Base-by-base conservation (phyloP, 2,113 vertebrate species). In the Lepus timidus region DNA sequence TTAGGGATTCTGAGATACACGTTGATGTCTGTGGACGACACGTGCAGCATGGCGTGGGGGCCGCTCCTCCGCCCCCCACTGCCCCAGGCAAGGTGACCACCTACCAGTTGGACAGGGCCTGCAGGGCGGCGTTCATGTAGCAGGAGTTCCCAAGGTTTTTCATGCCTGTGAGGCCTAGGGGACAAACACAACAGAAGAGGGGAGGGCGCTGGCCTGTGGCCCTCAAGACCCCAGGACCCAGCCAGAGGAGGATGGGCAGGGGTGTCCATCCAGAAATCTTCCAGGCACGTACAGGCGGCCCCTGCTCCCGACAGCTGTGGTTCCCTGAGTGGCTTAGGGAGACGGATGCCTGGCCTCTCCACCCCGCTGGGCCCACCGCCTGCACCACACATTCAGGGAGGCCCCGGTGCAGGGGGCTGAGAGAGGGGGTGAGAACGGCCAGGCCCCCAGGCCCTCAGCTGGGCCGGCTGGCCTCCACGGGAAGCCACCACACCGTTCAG, bases 71-170 rank as follows among this genome's bases (percentile, higher is more conserved):
- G 0, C 31, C 27, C 33, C 14, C 70, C 4, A 62, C 17, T 51
- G 65, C 1, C 33, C 29, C 13, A 55, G 92, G 67, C 3, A 31
- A 51, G 71, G 55, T 6, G 12, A 31, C 19, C 11, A 91, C 99
- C 97, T 98, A 99, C 99, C 99, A 99, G 98, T 99, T 99, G 78
- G 99, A 99, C 91, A 99, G 98, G 14, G 99, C 99, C 97, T 99
- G 99, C 85, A 99, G 98, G 9, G 99, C 99, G 9, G 99, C 99
- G 3, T 99, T 99, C 99, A 99, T 99, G 98, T 99, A 99, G 98
- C 99, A 99, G 36, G 99, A 99, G 97, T 99, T 99, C 62, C 99
- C 99, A 1, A 99, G 99, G 95, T 99, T 99, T 98, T 99, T 99
- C 99, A 99, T 99, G 96, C 99, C 99, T 4, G 99, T 99, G 96